Percentiles rank a stretch among this genome's conserved stretches.
phyloP scores from a whole-genome alignment of 64 coral and sea anemone genomes.

The Porites lutea region DNA sequence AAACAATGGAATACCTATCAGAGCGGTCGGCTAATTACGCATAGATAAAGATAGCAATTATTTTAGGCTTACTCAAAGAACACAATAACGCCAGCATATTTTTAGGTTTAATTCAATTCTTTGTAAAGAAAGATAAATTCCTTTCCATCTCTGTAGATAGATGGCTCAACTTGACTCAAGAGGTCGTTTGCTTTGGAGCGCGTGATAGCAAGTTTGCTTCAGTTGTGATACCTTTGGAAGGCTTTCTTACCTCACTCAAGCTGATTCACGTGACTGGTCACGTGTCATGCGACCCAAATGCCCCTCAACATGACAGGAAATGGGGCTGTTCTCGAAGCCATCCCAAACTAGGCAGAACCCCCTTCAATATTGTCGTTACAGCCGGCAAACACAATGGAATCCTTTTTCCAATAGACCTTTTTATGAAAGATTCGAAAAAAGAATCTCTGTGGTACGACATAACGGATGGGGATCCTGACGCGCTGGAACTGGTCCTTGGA shows the following conservation, averaged over 20 bases:
- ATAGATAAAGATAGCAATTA: no score
- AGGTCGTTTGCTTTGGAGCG: constrained; percentile 10
- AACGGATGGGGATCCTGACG: constrained; percentile 1
- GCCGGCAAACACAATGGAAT: neutral
- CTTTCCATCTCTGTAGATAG: neutral
- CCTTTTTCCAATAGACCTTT: neutral
- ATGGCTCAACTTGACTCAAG: constrained; percentile 26
- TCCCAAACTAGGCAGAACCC: neutral
- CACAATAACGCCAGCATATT: no score
- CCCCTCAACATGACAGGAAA: neutral
- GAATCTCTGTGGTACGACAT: constrained; percentile 5
- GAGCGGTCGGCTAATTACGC: no score
- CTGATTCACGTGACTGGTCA: constrained; percentile 16
- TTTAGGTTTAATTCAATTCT: no score
- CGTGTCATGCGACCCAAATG: neutral
- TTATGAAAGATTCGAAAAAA: neutral
- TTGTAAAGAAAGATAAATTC: no score
- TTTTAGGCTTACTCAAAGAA: no score
- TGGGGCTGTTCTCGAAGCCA: constrained; percentile 41
- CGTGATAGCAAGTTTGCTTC: neutral
- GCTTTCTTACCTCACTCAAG: constrained; percentile 41
- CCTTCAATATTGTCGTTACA: constrained; percentile 38
- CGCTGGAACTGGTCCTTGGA: constrained; percentile 19
- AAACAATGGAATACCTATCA: no score
- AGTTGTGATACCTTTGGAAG: constrained; percentile 6